Evolutionary conservation across 2,797 vertebrate genomes (phyloP), one percentile per base, ranked within the genome.

Genomic region (Thunnus albacares): DNA sequence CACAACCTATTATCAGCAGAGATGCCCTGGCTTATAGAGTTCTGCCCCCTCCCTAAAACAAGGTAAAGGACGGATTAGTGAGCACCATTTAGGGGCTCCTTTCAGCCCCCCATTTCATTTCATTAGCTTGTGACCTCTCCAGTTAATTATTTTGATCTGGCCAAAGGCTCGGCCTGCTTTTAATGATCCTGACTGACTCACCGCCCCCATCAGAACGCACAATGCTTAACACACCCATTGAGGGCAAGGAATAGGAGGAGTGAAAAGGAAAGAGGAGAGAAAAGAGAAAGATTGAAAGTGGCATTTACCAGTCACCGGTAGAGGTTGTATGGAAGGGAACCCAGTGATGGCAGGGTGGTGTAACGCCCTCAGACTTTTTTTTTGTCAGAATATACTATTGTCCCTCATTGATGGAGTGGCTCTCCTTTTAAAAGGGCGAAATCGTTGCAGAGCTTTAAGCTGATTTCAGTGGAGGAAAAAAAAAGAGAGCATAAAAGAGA

Each of bases 81-180:
- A 84, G 91, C 82, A 91, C 93, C 91, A 93, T 94, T 96, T 95
- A 91, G 87, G 85, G 90, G 65, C 74, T 93, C 87, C 87, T 91
- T 95, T 94, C 94, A 94, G 85, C n/a, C 66, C 85, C 64, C 81
- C 90, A 90, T 95, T 95, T 95, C 91, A 95, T 96, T 95, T 95
- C 93, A 95, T 96, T 95, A 96, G 94, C 93, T 95, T 94, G 93
- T 96, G 94, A 96, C 95, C 96, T 94, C 94, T 95, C 89, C 91
- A 96, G 95, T 95, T 96, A 95, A 96, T 96, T 96, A 96, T 96
- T 95, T 95, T 95, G 94, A 96, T 96, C 94, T 94, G 95, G 93
- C 96, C 93, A 94, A 94, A 96, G 94, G 89, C 93, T 88, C 79
- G 93, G 90, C 89, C 92, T 94, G 92, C 87, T 90, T 95, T 96